These are phyloP conservation scores for Nyleta sp. DNA, from an alignment of 2,888 invertebrate species.

Conservation along the genomic window DNA sequence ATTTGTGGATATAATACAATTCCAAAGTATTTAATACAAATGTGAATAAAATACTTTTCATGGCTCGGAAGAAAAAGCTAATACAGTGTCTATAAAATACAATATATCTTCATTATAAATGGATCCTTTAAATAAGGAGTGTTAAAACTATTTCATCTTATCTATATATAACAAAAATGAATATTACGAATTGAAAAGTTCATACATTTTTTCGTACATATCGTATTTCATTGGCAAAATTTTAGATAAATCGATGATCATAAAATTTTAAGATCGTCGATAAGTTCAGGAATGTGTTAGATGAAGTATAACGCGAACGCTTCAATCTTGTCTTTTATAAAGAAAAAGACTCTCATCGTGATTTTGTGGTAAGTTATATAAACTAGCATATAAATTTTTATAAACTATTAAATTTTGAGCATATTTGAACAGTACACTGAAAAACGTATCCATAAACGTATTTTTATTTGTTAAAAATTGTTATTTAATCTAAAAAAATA, in stretches of 20 bases:
- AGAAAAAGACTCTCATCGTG: constrained; percentile 18
- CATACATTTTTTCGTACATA: neutral
- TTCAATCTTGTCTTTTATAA: constrained; percentile 32
- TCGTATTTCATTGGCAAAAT: constrained; percentile 24
- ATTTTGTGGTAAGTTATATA: constrained; percentile 26
- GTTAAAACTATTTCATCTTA: no score
- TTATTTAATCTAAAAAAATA: neutral
- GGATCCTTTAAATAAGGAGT: no score
- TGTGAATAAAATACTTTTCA: no score
- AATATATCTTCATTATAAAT: no score
- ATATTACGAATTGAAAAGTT: constrained; percentile 27
- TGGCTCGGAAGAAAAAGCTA: no score
- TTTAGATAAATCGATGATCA: constrained; percentile 38
- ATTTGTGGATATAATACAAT: no score
- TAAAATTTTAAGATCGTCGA: constrained; percentile 45
- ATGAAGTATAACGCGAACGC: constrained; percentile 26
- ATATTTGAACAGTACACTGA: no score
- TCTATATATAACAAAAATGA: neutral
- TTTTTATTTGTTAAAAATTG: neutral
- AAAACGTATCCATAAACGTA: neutral
- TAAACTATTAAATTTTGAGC: neutral
- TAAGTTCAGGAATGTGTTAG: constrained; percentile 32
- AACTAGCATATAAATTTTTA: constrained; percentile 33
- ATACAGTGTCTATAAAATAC: no score
- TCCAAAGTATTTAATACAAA: no score